Evolutionary conservation across 1,140 invertebrate species (phyloP), one percentile per base, ranked within the genome.

Genomic region (Drosophila hydei): DNA sequence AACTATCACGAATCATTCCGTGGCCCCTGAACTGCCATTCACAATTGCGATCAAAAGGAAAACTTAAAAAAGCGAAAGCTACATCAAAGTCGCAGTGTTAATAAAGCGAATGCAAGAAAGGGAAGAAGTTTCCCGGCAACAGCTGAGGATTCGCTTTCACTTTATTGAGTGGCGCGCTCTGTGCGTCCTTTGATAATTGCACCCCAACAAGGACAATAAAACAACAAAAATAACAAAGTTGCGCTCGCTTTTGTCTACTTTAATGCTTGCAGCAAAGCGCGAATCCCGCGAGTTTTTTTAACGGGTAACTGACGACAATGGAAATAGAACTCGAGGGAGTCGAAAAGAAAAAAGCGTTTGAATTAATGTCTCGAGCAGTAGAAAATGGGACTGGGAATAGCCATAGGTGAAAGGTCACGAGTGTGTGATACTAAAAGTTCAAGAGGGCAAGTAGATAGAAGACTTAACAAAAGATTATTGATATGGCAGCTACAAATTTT

Each of bases 141-240:
- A 42, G 56, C 38, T 42, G 45, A 77, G 55, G 47, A 47, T 33
- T 62, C 43, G 52, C 75, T 72, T 79, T 80, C 77, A 71, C 48
- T 87, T 87, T 87, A 87, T 84, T 84, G 9, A 33, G 62, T 70
- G 55, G 64, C 33, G 51, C 52, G 50, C 42, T 65, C 38, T 52
- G 33, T 51, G 45, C 43, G 69, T 85, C 69, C 81, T 80, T 77
- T 80, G 76, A 79, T 77, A 85, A 84, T 85, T 76, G 79, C 64
- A 51, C 54, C 63, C 4, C 27, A 76, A 85, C 73, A 72, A 63
- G 51, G 40, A 64, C 16, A 27, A n/a, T 19, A 11, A 14, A 27
- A 40, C 38, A 14, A 43, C 8, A 12, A 19, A 45, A 42, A 18
- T 3, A 6, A 40, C 7, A 5, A 40, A 42, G 38, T 42, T 16